Evolutionary conservation across 2,888 invertebrate species (phyloP).

Genomic region (Leptura quadrifasciata): DNA sequence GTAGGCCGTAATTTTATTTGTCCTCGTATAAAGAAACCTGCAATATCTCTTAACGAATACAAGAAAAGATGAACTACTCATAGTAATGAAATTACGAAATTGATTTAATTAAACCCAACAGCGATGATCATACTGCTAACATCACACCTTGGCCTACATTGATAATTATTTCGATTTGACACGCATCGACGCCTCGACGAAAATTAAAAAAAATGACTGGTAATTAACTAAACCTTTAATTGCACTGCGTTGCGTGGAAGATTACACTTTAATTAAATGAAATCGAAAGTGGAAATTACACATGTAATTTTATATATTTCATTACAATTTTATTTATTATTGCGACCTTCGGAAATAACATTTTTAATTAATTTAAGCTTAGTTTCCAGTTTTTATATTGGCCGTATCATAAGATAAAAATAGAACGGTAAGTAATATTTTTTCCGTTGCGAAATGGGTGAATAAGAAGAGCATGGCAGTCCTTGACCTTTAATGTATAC

Average conservation of each 20-base stretch:
- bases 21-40: neutral
- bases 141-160: conserved; percentile 64
- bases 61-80: neutral
- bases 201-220: conserved; percentile 60
- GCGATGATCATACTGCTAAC: conserved; percentile 44
- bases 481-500: neutral
- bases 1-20: neutral
- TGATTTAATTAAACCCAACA: conserved; percentile 54
- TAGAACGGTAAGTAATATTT: neutral
- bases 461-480: neutral
- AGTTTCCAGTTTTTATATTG: neutral
- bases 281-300: conserved; percentile 57
- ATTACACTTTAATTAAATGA: conserved; percentile 53
- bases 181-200: conserved; percentile 60
- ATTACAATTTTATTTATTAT: conserved; percentile 12
- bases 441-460: neutral
- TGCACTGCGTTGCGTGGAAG: conserved; percentile 49
- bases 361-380: neutral
- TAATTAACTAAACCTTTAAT: conserved; percentile 55
- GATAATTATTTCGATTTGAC: conserved; percentile 64
- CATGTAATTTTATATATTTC: conserved; percentile 39
- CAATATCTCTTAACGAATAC: neutral
- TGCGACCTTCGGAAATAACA: conserved; percentile 5
- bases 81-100: conserved; percentile 52
- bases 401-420: conserved; percentile 11